Evolutionary conservation across 2,797 vertebrate genomes (phyloP).

Genomic region (Gallinago stenura): DNA sequence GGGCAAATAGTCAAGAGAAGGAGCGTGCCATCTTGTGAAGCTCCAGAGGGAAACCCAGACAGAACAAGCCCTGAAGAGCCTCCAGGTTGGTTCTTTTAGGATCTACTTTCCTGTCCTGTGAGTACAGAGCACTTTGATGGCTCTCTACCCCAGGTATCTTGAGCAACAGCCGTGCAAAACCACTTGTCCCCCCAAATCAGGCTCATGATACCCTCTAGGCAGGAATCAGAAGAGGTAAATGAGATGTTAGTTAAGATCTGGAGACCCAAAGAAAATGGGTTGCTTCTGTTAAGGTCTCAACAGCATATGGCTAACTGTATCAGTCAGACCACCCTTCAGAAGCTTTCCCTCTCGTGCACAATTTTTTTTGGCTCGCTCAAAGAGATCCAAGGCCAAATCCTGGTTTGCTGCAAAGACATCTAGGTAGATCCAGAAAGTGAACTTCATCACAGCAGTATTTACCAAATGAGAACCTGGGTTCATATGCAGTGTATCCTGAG

Average conservation of each 20-base stretch:
- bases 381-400: neutral
- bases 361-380: neutral
- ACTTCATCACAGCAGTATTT: neutral
- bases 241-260: neutral
- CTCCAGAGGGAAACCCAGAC: neutral
- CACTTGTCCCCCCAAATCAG: neutral
- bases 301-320: neutral
- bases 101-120: neutral
- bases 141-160: neutral
- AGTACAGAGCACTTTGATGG: neutral
- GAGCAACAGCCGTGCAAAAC: neutral
- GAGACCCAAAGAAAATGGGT: neutral
- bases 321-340: neutral
- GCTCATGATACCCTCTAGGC: neutral
- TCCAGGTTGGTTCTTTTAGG: neutral
- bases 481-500: neutral
- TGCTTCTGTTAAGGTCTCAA: neutral
- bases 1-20: neutral
- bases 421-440: neutral
- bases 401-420: neutral
- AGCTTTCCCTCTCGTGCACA: neutral
- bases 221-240: neutral
- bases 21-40: neutral
- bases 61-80: neutral
- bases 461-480: neutral